Evolutionary conservation across 1,140 invertebrate species (phyloP).

Genomic region (Pseudoatta argentina): DNA sequence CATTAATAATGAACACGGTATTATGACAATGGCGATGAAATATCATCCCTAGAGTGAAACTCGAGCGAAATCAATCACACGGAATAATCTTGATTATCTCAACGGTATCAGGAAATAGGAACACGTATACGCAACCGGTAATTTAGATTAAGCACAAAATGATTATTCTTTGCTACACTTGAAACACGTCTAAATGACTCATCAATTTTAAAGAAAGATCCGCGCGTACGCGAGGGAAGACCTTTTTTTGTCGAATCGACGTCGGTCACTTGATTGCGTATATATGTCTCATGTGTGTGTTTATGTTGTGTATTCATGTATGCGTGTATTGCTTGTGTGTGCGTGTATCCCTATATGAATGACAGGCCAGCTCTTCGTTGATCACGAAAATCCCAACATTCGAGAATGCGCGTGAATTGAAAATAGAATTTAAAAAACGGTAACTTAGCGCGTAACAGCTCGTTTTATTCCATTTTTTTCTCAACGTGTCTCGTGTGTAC

Average conservation of each 20-base stretch:
- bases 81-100: conserved; percentile 22
- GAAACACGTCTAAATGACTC: background rate
- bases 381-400: conserved; percentile 86
- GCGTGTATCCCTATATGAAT: conserved; percentile 79
- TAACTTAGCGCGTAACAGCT: conserved; percentile 86
- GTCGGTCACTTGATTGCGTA: conserved; percentile 63
- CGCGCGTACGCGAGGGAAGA: conserved; percentile 40
- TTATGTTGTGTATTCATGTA: conserved; percentile 16
- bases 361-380: conserved; percentile 87
- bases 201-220: conserved; percentile 26
- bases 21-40: background rate
- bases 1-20: background rate
- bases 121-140: conserved; percentile 3
- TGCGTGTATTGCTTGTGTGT: background rate
- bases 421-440: conserved; percentile 86
- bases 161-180: background rate
- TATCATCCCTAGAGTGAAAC: background rate
- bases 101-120: background rate
- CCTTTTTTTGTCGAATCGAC: conserved; percentile 70
- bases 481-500: conserved; percentile 70
- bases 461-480: conserved; percentile 76
- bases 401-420: conserved; percentile 85
- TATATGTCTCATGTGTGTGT: conserved; percentile 43
- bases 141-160: conserved; percentile 5
- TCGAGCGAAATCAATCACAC: conserved; percentile 4